Evolutionary conservation across 2,888 invertebrate genomes (phyloP), one percentile per base, ranked within the genome.

Genomic region (Ennomos fuscantarius): DNA sequence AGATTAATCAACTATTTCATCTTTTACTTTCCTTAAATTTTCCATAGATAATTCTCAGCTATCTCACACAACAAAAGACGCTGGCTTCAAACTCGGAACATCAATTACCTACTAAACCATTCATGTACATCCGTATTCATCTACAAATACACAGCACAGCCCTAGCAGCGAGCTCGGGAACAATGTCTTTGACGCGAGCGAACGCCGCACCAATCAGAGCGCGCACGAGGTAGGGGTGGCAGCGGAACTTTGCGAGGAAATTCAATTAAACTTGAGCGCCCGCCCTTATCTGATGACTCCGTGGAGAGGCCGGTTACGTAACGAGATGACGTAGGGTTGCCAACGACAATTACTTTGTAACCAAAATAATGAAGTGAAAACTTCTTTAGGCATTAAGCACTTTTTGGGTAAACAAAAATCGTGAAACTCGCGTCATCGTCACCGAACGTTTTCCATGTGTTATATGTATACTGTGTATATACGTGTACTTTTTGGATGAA

Each of bases 241-340:
- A 74, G 74, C 87, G 84, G 87, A 90, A 90, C 89, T 91, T 90
- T 88, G 84, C 75, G 81, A 81, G 84, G 81, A 77, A 82, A 89
- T 90, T 90, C 91, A 91, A 91, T 91, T 91, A 90, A 91, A 91
- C 89, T 91, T 90, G 88, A 85, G 84, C 87, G 82, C 82, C 87
- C 86, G 78, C 87, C 82, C 84, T 89, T 89, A 89, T 91, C 91
- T 88, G 91, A 89, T 91, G 81, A 78, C 82, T 82, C 87, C 84
- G 84, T 81, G 58, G 58, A 82, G 88, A 88, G 86, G 79, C 73
- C 74, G 72, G 83, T 78, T 79, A 79, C 88, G 88, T 89, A 87
- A 87, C 89, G 84, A 88, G 82, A 79, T 78, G 69, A 12, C 13
- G 10, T 73, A 89, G 89, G 90, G 90, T 51, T 89, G 80, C 1